Evolutionary conservation across 2,113 vertebrate species (phyloP).

Genomic region (Seriola rivoliana): DNA sequence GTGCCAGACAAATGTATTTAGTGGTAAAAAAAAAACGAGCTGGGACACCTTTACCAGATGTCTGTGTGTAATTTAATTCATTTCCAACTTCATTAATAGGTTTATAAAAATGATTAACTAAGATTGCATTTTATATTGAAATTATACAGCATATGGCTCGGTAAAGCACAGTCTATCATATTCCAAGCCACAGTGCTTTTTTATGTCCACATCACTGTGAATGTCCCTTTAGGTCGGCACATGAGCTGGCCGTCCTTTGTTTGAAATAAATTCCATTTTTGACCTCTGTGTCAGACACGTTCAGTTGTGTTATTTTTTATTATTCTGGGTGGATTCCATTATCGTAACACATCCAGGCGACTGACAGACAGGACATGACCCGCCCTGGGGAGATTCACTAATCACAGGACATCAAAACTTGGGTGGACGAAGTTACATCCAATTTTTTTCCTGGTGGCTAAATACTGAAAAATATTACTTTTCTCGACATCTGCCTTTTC

Average conservation of each 20-base stretch:
- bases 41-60: slow-evolving; percentile 48
- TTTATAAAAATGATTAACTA: slow-evolving; percentile 33
- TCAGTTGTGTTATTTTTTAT: slow-evolving; percentile 53
- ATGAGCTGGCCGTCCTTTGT: slow-evolving; percentile 34
- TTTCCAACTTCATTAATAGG: slow-evolving; percentile 33
- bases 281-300: slow-evolving; percentile 53
- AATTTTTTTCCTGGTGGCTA: slow-evolving; percentile 44
- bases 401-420: slow-evolving; percentile 60
- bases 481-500: background rate
- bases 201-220: slow-evolving; percentile 26
- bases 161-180: slow-evolving; percentile 9
- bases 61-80: slow-evolving; percentile 13
- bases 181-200: slow-evolving; percentile 6
- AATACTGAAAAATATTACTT: slow-evolving; percentile 37
- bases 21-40: background rate
- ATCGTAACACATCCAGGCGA: slow-evolving; percentile 62
- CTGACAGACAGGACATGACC: slow-evolving; percentile 61
- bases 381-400: slow-evolving; percentile 48
- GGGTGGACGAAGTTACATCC: slow-evolving; percentile 32
- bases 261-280: slow-evolving; percentile 53
- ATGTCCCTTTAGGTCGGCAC: slow-evolving; percentile 12
- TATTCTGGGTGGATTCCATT: slow-evolving; percentile 48
- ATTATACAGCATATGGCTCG: slow-evolving; percentile 36
- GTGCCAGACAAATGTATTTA: slow-evolving; percentile 4
- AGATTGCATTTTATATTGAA: slow-evolving; percentile 19